Evolutionary conservation across 2,113 vertebrate genomes (phyloP).

Genomic region (Muntiacus reevesi): DNA sequence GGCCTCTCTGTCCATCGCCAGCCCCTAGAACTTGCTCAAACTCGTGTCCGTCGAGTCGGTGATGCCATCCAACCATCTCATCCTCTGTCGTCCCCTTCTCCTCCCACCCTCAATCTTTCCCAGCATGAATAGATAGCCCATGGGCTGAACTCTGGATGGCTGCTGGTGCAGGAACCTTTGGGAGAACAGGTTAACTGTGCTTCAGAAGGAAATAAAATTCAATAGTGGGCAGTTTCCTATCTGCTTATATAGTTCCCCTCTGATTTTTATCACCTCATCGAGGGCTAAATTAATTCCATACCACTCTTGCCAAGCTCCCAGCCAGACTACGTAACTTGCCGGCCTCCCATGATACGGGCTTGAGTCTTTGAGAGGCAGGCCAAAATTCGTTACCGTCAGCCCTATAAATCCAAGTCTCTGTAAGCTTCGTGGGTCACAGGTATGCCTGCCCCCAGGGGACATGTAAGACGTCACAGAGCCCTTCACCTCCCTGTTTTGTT

Average conservation of each 20-base stretch:
- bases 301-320: neutral
- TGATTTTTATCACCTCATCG: neutral
- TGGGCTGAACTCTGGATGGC: too few relatives aligned
- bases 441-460: neutral
- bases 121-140: accelerated
- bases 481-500: neutral
- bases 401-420: neutral
- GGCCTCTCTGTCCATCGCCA: neutral
- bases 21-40: neutral
- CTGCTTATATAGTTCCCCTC: neutral
- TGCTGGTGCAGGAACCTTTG: accelerated
- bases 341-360: accelerated
- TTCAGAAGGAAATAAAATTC: neutral
- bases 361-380: too few relatives aligned
- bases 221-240: neutral
- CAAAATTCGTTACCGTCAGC: neutral
- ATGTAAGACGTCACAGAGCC: accelerated
- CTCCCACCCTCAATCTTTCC: neutral
- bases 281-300: neutral
- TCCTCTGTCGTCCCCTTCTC: neutral
- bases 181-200: neutral
- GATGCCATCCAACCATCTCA: neutral
- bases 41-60: accelerated
- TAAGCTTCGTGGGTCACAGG: neutral
- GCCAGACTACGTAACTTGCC: neutral